Percentiles rank a stretch among this genome's conserved stretches.
phyloP scores from a whole-genome alignment of 2,888 invertebrate species.

The Callyntrura sp. region DNA sequence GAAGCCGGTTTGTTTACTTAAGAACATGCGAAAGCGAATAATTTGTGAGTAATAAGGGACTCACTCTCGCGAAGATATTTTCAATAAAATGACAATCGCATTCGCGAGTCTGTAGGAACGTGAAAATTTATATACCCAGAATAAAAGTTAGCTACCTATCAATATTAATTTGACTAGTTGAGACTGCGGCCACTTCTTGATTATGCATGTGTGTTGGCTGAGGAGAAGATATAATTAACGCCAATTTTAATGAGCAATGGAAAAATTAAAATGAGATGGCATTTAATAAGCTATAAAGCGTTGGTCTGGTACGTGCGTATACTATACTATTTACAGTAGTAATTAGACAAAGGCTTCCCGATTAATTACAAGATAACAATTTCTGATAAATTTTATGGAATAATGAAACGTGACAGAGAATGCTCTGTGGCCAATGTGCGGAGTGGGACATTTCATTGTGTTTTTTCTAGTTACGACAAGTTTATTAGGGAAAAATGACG shows the following conservation, averaged over 20 bases:
- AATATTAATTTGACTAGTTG: no score
- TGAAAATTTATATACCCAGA: no score
- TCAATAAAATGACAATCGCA: neutral
- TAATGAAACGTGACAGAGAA: neutral
- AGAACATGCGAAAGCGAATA: constrained; percentile 2
- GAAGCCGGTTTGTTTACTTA: constrained; percentile 55
- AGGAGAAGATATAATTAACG: constrained; percentile 62
- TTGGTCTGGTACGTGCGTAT: no score
- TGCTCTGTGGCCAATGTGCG: neutral
- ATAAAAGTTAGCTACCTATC: no score
- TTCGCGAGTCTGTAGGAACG: neutral
- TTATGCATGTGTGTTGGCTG: neutral
- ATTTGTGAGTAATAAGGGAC: neutral
- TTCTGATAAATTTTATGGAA: constrained; percentile 40
- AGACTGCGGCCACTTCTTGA: no score
- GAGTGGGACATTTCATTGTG: no score
- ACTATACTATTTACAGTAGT: constrained; percentile 47
- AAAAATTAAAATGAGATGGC: constrained; percentile 43
- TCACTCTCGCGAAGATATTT: neutral
- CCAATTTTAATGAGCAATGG: constrained; percentile 48
- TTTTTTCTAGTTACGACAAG: no score
- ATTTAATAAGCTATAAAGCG: constrained; percentile 31
- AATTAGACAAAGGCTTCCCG: constrained; percentile 52
- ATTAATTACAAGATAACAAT: constrained; percentile 62
- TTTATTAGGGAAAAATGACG: no score